phyloP scores from a whole-genome alignment of 2,113 vertebrate species.

The Scolopax mira region DNA sequence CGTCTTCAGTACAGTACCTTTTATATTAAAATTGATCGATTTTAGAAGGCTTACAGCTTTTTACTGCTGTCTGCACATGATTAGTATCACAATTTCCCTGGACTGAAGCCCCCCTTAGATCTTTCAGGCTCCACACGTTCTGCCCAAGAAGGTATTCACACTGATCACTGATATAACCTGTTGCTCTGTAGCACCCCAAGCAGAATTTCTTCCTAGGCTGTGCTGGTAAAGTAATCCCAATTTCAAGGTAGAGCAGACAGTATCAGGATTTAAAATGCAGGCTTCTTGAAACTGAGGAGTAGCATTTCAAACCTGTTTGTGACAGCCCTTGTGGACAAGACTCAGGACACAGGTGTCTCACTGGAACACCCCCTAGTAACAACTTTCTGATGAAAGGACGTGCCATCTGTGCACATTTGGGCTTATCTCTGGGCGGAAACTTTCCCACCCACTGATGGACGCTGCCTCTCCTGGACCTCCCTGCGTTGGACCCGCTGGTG shows the following conservation, averaged over 20 bases:
- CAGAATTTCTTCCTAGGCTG: neutral
- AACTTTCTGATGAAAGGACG: neutral
- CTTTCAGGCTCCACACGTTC: neutral
- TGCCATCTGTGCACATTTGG: neutral
- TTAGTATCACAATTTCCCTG: neutral
- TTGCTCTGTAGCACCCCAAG: neutral
- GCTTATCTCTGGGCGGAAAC: neutral
- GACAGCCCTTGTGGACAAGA: neutral
- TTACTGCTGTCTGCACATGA: neutral
- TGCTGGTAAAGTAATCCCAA: neutral
- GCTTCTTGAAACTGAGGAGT: neutral
- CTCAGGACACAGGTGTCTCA: neutral
- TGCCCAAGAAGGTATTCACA: neutral
- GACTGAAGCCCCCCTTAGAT: neutral
- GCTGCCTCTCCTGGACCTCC: neutral
- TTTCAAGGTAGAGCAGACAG: neutral
- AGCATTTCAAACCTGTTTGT: neutral
- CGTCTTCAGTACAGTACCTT: neutral
- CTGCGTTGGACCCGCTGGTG: fast-evolving
- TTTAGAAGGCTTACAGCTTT: neutral
- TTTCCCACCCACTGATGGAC: neutral
- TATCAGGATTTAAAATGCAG: neutral
- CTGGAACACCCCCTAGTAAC: neutral
- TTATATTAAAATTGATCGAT: neutral
- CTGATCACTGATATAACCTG: neutral